A percentile compares a stretch with the other conserved stretches of the same genome.
Conservation (phyloP, 2,797 vertebrate genomes). For the Amblyraja radiata region DNA sequence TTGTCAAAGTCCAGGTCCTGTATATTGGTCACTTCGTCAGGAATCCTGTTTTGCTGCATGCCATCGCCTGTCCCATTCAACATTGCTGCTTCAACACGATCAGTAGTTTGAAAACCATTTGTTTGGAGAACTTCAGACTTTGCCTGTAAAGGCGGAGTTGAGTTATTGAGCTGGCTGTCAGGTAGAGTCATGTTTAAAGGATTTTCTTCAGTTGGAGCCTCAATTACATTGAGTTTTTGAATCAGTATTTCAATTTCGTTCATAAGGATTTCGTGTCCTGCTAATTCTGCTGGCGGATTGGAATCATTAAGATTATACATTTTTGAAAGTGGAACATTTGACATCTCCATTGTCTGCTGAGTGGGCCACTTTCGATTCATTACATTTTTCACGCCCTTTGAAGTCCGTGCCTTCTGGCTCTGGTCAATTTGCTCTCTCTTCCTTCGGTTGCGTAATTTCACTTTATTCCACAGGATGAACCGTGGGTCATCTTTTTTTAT, state of each 20-base stretch:
- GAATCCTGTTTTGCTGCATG: conserved; percentile 14
- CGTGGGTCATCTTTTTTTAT: conserved; percentile 57
- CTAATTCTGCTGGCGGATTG: not conserved
- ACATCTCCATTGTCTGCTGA: conserved; percentile 34
- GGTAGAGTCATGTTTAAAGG: conserved; percentile 36
- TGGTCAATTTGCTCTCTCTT: conserved; percentile 47
- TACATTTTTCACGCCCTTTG: not conserved
- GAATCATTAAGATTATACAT: not conserved
- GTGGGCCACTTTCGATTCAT: not conserved
- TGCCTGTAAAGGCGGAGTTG: not conserved
- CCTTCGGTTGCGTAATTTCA: conserved; percentile 46
- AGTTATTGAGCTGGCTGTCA: not conserved
- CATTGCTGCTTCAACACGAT: not conserved
- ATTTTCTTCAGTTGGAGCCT: conserved; percentile 41
- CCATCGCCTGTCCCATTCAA: not conserved
- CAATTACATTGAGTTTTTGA: conserved; percentile 46
- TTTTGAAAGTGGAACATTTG: conserved; percentile 32
- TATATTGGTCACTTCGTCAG: conserved; percentile 43
- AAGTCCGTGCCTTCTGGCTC: conserved; percentile 4
- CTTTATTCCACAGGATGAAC: conserved; percentile 57
- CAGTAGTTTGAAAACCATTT: not conserved
- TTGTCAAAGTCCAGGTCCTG: conserved; percentile 60
- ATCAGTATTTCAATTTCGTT: conserved; percentile 56
- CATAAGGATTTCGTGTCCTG: conserved; percentile 49
- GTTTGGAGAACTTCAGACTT: not conserved